Evolutionary conservation across 1,140 invertebrate species (phyloP), one percentile per base, ranked within the genome.

Genomic region (Tenebrio molitor): DNA sequence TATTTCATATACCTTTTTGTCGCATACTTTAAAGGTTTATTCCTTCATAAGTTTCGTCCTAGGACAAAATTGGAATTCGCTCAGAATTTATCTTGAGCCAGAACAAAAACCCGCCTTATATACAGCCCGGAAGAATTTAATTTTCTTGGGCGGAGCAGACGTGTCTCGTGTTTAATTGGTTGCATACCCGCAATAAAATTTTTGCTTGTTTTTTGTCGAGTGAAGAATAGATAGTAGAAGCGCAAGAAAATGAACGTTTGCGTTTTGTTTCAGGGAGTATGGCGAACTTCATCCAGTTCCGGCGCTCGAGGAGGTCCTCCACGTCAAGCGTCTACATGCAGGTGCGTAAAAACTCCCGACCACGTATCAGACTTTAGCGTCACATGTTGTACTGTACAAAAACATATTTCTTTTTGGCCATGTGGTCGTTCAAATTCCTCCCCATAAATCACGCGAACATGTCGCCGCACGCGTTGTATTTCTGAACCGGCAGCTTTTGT

Each of bases 301-400:
- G 76, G 7, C 71, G 72, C 33, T 33, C 72, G 12, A 62, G 70
- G 58, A 68, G 77, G 53, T 53, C 74, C 0, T 78, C 77, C 2
- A 76, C 76, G 19, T 72, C 77, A 6, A 78, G 76, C 34, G 73
- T 77, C 29, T 78, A 78, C 64, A 77, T 78, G 74, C 74, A 77
- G 76, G 76, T 78, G 44, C 21, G 23, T 69, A n/a, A n/a, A n/a
- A n/a, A n/a, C n/a, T n/a, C n/a, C n/a, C n/a, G n/a, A n/a, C n/a
- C n/a, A n/a, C n/a, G n/a, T n/a, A n/a, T n/a, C n/a, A n/a, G n/a
- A n/a, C n/a, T n/a, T n/a, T n/a, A n/a, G 3, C 41, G 15, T 16
- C 41, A 44, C 15, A 14, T 41, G 41, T 50, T 50, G 44, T 50
- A 19, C 21, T 17, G 19, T 21, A 21, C 15, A 15, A 46, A 46